phyloP scores from a whole-genome alignment of 2,888 invertebrate genomes.

The Rhimphoctona megacephalus region DNA sequence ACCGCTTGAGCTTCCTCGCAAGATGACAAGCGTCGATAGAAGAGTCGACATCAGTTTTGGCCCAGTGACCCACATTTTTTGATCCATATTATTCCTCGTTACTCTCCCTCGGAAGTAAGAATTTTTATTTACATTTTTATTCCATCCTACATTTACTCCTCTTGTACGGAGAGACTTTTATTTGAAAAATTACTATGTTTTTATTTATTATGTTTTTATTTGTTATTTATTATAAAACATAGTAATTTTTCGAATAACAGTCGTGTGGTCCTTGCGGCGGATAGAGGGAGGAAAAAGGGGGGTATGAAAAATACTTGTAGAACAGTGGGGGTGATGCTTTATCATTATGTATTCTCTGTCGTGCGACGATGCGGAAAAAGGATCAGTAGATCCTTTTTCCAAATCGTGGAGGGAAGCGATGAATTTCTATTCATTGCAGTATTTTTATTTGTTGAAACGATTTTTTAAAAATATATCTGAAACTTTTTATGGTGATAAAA shows the following conservation, averaged over 20 bases:
- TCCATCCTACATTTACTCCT: conserved; percentile 12
- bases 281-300: not conserved
- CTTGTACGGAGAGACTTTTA: too few species aligned
- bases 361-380: not conserved
- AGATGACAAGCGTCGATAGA: conserved; percentile 45
- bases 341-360: not conserved
- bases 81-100: conserved; percentile 42
- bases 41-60: conserved; percentile 53
- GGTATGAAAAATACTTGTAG: conserved; percentile 28
- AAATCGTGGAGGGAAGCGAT: not conserved
- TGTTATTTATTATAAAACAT: too few species aligned
- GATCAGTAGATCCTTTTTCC: not conserved
- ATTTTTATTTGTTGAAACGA: not conserved
- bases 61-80: conserved; percentile 60
- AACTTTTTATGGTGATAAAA: not conserved
- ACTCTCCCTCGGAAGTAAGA: not conserved
- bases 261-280: not conserved
- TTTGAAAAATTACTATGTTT: too few species aligned
- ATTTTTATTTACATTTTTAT: conserved; percentile 30
- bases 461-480: not conserved
- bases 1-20: conserved; percentile 52
- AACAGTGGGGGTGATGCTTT: not conserved
- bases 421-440: not conserved
- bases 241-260: too few species aligned
- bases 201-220: too few species aligned